A percentile compares a stretch with the other conserved stretches of the same genome.
phyloP scores from a whole-genome alignment of 2,113 vertebrate species.

The Carassius gibelio region DNA sequence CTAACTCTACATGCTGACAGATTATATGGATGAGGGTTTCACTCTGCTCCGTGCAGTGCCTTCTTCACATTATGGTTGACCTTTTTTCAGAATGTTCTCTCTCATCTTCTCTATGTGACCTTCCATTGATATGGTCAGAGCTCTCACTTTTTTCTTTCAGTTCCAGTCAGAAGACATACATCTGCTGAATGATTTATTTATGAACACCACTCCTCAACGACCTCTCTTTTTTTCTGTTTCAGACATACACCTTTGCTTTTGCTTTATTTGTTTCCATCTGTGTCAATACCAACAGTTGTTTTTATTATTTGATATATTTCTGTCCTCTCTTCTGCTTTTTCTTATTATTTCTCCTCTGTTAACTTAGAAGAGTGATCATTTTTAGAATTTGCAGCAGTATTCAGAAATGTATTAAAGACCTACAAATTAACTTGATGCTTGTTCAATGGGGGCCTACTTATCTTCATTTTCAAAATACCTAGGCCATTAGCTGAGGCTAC shows the following conservation, averaged over 20 bases:
- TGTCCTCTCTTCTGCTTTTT: background rate
- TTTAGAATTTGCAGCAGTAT: background rate
- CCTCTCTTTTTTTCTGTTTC: background rate
- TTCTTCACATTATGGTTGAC: slow-evolving; percentile 58
- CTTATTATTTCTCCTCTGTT: background rate
- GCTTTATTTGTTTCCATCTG: background rate
- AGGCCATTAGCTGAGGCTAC: background rate
- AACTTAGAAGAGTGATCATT: background rate
- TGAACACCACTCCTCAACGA: background rate
- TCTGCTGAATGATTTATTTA: slow-evolving; percentile 72
- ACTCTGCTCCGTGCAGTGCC: background rate
- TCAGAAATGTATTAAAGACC: background rate
- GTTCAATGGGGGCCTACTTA: background rate
- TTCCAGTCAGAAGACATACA: slow-evolving; percentile 68
- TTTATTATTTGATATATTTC: background rate
- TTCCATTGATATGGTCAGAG: slow-evolving; percentile 60
- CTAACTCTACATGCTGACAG: background rate
- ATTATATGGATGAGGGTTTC: background rate
- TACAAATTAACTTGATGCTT: background rate
- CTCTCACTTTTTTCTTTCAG: slow-evolving; percentile 68
- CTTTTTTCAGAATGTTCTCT: slow-evolving; percentile 65
- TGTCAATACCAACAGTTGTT: background rate
- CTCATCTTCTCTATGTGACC: slow-evolving; percentile 71
- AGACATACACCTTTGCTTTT: background rate
- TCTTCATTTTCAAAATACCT: background rate